A percentile compares a stretch with the other conserved stretches of the same genome.
Evolutionary conservation across 1,140 invertebrate genomes (phyloP).

Genomic region (Drosophila lini): DNA sequence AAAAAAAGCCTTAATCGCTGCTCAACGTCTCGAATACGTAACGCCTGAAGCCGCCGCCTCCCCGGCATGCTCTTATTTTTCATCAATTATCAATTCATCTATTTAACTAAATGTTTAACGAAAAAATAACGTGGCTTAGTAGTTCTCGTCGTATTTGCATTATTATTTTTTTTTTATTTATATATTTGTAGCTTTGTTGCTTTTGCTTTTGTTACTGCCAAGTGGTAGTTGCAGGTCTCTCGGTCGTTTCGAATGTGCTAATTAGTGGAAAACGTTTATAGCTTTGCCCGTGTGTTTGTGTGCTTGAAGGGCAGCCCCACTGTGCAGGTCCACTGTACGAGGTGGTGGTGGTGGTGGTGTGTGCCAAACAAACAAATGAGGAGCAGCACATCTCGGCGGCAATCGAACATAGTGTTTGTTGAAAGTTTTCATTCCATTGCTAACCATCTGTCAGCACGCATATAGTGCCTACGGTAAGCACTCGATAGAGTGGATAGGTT

Average conservation of each 20-base stretch:
- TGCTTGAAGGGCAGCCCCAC: conserved; percentile 59
- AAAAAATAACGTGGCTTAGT: conserved; percentile 29
- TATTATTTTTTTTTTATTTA: conserved; percentile 23
- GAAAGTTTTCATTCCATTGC: conserved; percentile 32
- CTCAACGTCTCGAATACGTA: conserved; percentile 20
- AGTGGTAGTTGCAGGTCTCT: conserved; percentile 13
- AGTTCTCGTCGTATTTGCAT: conserved; percentile 27
- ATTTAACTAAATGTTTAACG: conserved; percentile 48
- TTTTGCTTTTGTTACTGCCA: conserved; percentile 26
- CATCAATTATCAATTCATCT: conserved; percentile 43
- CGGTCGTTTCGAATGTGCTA: conserved; percentile 61
- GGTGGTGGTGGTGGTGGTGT: neutral
- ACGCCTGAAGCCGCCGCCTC: neutral
- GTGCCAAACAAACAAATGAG: conserved; percentile 29
- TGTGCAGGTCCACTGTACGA: conserved; percentile 34
- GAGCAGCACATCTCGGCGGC: conserved; percentile 1
- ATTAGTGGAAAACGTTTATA: conserved; percentile 75
- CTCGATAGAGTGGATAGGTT: neutral
- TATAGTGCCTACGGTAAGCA: neutral
- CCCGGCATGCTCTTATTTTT: conserved; percentile 29
- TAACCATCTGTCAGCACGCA: conserved; percentile 35
- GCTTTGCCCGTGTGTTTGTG: conserved; percentile 28
- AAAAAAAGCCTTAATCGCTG: neutral
- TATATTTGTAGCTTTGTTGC: conserved; percentile 3
- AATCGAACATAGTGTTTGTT: conserved; percentile 26